These are phyloP conservation scores for Mastomys natalensis DNA, from an alignment of 2,113 vertebrate species.

Conservation along the genomic window DNA sequence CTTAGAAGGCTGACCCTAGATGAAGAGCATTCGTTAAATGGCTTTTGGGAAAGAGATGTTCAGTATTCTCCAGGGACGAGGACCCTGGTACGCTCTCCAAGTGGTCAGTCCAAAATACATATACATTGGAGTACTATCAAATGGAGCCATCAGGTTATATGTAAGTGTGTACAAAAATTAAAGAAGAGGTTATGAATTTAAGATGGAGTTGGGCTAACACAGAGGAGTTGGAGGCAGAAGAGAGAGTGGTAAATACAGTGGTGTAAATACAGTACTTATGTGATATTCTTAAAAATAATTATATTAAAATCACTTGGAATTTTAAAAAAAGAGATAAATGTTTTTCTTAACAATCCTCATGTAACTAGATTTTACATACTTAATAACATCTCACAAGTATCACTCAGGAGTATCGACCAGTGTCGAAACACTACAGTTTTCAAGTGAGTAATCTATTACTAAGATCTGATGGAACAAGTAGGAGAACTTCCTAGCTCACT, in stretches of 20 bases:
- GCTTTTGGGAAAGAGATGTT: neutral
- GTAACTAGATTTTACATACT: neutral
- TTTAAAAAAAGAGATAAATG: neutral
- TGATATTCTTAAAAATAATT: neutral
- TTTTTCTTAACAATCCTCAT: neutral
- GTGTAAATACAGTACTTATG: neutral
- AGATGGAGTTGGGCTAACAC: neutral
- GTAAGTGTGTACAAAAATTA: neutral
- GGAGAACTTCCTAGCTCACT: neutral
- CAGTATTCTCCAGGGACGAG: neutral
- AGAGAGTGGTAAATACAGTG: neutral
- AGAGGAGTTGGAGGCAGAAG: neutral
- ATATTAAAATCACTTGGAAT: neutral
- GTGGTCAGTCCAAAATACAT: neutral
- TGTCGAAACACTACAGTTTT: neutral
- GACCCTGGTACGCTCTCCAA: too few relatives aligned
- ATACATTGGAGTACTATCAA: neutral
- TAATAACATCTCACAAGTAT: neutral
- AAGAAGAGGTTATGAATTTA: neutral
- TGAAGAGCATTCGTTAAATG: neutral
- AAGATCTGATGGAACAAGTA: neutral
- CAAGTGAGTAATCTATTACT: neutral
- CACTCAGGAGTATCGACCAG: neutral
- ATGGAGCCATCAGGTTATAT: neutral
- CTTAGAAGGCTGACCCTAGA: neutral